Conservation (phyloP, 2,888 invertebrate species). For the Globia sparganii region DNA sequence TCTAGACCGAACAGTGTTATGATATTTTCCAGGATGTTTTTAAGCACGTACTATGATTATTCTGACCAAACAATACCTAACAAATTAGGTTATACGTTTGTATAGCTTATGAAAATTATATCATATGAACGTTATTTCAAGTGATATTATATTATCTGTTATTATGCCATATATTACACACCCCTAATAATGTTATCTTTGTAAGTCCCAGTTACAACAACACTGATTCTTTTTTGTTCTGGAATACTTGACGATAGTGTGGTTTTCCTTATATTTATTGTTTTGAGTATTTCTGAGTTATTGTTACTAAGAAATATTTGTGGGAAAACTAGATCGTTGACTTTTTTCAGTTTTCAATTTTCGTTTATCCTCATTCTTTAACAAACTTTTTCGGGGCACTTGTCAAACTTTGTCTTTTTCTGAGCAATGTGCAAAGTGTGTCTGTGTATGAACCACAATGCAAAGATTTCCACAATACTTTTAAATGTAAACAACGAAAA, state of each 20-base stretch:
- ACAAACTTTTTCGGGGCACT: not conserved
- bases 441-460: not conserved
- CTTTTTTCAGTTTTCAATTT: not conserved
- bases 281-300: conserved; percentile 42
- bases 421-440: not conserved
- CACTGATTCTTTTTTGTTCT: conserved; percentile 35
- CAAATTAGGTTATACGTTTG: no score
- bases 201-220: conserved; percentile 16
- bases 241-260: conserved; percentile 28
- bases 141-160: no score
- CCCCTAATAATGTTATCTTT: no score
- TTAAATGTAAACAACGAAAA: not conserved
- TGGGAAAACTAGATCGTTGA: not conserved
- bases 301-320: conserved; percentile 8
- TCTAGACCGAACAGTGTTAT: conserved; percentile 16
- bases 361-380: not conserved
- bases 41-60: conserved; percentile 62
- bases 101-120: no score
- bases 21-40: conserved; percentile 33
- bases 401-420: not conserved
- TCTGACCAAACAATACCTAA: conserved; percentile 39
- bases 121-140: no score
- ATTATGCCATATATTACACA: no score
- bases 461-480: not conserved
- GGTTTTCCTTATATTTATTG: conserved; percentile 53